phyloP scores from a whole-genome alignment of 2,113 vertebrate genomes.

The Odocoileus virginianus region DNA sequence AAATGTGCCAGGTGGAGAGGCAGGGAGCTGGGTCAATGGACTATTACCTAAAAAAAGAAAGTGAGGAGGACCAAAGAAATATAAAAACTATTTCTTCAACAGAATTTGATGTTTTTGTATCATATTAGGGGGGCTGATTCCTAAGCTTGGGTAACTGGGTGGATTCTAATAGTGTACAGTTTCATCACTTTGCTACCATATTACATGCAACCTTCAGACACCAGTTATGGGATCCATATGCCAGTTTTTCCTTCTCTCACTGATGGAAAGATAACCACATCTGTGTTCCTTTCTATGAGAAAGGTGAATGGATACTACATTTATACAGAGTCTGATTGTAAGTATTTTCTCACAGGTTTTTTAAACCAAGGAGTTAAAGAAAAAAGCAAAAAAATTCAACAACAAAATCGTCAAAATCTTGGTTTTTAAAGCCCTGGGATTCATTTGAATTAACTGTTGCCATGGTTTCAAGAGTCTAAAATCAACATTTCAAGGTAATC shows the following conservation, averaged over 20 bases:
- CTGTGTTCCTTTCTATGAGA: background rate
- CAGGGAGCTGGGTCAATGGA: background rate
- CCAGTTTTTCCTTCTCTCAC: background rate
- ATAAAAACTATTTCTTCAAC: background rate
- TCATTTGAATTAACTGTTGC: constrained; percentile 61
- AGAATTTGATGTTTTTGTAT: background rate
- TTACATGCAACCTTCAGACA: background rate
- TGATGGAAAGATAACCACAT: background rate
- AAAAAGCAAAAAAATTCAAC: constrained; percentile 49
- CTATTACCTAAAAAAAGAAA: background rate
- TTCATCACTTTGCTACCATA: background rate
- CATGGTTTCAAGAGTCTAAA: constrained; percentile 62
- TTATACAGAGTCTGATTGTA: background rate
- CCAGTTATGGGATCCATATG: background rate
- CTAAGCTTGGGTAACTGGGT: background rate
- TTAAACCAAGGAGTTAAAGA: constrained; percentile 39
- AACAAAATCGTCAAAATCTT: constrained; percentile 38
- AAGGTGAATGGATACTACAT: background rate
- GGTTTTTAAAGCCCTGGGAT: constrained; percentile 12
- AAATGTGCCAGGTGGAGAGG: background rate
- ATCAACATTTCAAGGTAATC: constrained; percentile 68
- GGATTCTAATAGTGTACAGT: background rate
- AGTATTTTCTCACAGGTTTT: constrained; percentile 27
- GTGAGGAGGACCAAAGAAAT: background rate
- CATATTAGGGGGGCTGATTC: background rate